Percentiles rank a stretch among this genome's conserved stretches.
phyloP scores from a whole-genome alignment of 2,888 invertebrate species.

The Pyrocoelia pectoralis region DNA sequence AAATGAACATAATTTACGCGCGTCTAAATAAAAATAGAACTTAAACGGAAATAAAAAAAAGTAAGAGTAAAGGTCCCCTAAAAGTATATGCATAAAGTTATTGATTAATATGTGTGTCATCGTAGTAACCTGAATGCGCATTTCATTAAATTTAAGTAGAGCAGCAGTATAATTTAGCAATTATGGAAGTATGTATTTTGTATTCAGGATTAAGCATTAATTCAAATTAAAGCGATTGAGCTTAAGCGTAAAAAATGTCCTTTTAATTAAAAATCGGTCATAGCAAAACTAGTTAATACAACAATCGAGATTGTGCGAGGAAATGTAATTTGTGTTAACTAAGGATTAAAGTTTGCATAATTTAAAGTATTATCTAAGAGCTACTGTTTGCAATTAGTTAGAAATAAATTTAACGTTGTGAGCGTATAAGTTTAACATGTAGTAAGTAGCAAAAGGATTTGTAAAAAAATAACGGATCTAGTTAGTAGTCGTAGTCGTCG shows the following conservation, averaged over 20 bases:
- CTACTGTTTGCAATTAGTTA: slow-evolving; percentile 8
- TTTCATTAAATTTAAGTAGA: too few species aligned
- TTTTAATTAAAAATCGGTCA: background rate
- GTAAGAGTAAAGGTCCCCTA: too few species aligned
- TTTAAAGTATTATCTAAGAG: slow-evolving; percentile 5
- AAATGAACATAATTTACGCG: too few species aligned
- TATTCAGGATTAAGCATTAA: too few species aligned
- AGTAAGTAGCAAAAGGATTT: slow-evolving; percentile 4
- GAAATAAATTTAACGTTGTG: slow-evolving; percentile 5
- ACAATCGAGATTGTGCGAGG: background rate
- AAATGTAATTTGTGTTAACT: slow-evolving; percentile 5
- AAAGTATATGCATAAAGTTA: too few species aligned
- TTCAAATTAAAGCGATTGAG: too few species aligned
- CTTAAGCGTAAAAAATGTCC: background rate
- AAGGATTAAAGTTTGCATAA: slow-evolving; percentile 5
- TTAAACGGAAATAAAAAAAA: too few species aligned
- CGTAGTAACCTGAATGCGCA: too few species aligned
- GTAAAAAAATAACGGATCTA: slow-evolving; percentile 12
- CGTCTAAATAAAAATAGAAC: too few species aligned
- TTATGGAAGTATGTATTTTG: too few species aligned
- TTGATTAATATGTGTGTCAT: too few species aligned
- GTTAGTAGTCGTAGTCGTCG: slow-evolving; percentile 5
- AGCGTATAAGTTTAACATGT: slow-evolving; percentile 6
- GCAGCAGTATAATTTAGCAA: too few species aligned
- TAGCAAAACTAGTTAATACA: slow-evolving; percentile 5